A percentile compares a stretch with the other conserved stretches of the same genome.
Evolutionary conservation across 1,140 invertebrate species (phyloP).

Genomic region (Saccostrea glomerata): DNA sequence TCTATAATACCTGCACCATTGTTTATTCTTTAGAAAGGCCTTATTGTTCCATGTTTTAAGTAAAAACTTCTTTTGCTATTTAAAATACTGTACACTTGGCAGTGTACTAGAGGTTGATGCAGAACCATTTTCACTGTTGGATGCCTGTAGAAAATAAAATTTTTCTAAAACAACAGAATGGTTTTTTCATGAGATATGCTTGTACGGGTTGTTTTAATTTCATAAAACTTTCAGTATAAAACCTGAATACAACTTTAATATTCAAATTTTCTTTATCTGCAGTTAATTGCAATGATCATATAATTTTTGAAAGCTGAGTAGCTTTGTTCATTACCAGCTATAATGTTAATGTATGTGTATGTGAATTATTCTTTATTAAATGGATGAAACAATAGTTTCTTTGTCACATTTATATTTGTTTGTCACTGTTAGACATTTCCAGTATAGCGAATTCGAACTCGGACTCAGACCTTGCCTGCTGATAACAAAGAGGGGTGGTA

Average conservation of each 20-base stretch:
- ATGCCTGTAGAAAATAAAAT: background rate
- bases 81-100: background rate
- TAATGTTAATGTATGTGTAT: conserved; percentile 21
- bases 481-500: too few relatives aligned
- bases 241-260: background rate
- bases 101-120: background rate
- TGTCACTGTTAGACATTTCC: background rate
- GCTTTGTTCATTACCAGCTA: conserved; percentile 28
- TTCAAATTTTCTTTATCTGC: background rate
- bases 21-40: background rate
- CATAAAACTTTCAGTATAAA: background rate
- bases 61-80: background rate
- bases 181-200: background rate
- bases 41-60: background rate
- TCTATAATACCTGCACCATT: background rate
- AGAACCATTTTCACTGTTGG: background rate
- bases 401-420: too few relatives aligned
- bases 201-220: background rate
- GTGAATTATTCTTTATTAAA: background rate
- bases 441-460: too few relatives aligned
- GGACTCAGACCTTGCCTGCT: too few relatives aligned
- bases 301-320: background rate
- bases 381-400: background rate
- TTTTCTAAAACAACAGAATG: background rate
- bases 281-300: background rate